phyloP scores from a whole-genome alignment of 2,797 vertebrate species.

The Tragelaphus oryx region DNA sequence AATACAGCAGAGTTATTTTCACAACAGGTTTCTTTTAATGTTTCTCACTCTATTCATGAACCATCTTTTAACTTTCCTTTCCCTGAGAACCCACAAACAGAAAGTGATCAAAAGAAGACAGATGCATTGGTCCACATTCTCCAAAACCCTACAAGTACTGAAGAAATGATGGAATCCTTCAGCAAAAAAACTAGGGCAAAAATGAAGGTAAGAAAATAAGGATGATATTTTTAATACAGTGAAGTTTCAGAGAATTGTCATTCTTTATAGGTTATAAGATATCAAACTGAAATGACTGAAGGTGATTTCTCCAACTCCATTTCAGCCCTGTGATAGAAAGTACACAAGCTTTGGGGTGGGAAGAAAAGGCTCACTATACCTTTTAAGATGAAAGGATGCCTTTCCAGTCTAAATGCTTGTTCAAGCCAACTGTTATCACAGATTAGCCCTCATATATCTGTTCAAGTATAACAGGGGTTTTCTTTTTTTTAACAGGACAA shows the following conservation, averaged over 20 bases:
- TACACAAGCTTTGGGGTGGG: fast-evolving
- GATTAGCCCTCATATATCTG: conserved; percentile 59
- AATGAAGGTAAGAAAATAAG: neutral
- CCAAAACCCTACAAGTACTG: neutral
- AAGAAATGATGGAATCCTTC: neutral
- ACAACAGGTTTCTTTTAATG: conserved; percentile 54
- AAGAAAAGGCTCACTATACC: neutral
- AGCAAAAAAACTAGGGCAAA: neutral
- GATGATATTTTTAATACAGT: neutral
- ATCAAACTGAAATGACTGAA: conserved; percentile 33
- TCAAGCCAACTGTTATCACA: conserved; percentile 45
- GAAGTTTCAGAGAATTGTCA: neutral
- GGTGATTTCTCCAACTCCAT: neutral
- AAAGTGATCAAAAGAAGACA: neutral
- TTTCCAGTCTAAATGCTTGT: conserved; percentile 22
- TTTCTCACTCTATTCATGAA: conserved; percentile 46
- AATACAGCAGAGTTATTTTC: conserved; percentile 58
- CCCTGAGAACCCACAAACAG: neutral
- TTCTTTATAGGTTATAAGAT: neutral
- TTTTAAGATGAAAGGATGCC: conserved; percentile 44
- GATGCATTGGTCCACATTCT: neutral
- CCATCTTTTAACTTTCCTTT: neutral
- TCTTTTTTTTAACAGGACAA: conserved; percentile 43
- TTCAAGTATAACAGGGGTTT: conserved; percentile 21
- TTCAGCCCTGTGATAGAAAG: neutral